These are phyloP conservation scores for Idris sp. DNA, from an alignment of 1,140 invertebrate species.

Conservation along the genomic window DNA sequence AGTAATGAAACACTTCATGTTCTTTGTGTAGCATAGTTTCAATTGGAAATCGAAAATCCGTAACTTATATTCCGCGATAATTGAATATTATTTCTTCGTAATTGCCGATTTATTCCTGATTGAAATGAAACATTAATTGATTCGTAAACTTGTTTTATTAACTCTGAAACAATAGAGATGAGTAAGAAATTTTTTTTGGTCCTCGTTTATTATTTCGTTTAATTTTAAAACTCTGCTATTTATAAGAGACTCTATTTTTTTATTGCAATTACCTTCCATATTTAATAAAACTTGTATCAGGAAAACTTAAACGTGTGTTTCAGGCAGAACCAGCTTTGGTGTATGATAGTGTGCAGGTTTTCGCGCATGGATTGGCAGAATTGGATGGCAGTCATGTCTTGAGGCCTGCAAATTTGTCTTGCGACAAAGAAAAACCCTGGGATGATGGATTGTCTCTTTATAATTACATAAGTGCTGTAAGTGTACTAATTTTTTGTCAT, in stretches of 20 bases:
- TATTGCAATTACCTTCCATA: too few relatives aligned
- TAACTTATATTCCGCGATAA: constrained; percentile 14
- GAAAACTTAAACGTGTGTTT: constrained; percentile 67
- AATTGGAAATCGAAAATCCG: constrained; percentile 15
- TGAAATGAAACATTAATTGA: constrained; percentile 4
- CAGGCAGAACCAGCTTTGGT: constrained; percentile 95
- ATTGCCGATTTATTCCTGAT: neutral
- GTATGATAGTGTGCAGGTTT: constrained; percentile 93
- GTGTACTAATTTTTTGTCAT: constrained; percentile 61
- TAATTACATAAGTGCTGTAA: constrained; percentile 94
- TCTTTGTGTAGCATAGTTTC: constrained; percentile 4
- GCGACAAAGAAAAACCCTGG: constrained; percentile 90
- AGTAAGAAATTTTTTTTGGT: too few relatives aligned
- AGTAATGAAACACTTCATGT: constrained; percentile 14
- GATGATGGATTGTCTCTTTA: constrained; percentile 90
- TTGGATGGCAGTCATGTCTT: constrained; percentile 84
- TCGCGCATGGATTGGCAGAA: constrained; percentile 88
- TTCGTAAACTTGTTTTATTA: too few relatives aligned
- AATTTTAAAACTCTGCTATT: neutral
- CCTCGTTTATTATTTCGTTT: too few relatives aligned
- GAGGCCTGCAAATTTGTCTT: constrained; percentile 87
- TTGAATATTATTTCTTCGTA: constrained; percentile 15
- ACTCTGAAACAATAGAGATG: too few relatives aligned
- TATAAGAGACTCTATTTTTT: too few relatives aligned
- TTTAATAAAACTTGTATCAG: constrained; percentile 34